Evolutionary conservation across 1,140 invertebrate species (phyloP).

Genomic region (Drosophila equinoxialis): DNA sequence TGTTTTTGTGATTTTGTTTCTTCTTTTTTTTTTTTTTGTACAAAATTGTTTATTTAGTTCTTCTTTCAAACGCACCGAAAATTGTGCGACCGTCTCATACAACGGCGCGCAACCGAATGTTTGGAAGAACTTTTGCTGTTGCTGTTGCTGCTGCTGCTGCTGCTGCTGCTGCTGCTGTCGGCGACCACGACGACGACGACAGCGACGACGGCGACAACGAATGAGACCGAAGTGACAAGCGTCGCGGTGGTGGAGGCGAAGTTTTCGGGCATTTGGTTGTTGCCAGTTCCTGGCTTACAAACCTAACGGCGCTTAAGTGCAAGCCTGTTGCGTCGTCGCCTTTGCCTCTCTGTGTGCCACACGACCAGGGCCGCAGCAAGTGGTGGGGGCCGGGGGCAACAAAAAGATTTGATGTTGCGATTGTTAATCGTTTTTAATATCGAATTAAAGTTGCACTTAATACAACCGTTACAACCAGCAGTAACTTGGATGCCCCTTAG

Average conservation of each 20-base stretch:
- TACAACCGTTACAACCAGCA: too few species aligned
- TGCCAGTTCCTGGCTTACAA: conserved; percentile 31
- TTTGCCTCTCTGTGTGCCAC: neutral
- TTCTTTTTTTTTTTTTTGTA: neutral
- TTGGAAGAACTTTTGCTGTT: conserved; percentile 65
- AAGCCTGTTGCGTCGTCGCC: conserved; percentile 62
- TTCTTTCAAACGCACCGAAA: conserved; percentile 63
- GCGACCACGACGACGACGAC: conserved; percentile 38
- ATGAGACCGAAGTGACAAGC: conserved; percentile 44
- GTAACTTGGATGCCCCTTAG: neutral
- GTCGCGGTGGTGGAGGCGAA: conserved; percentile 27
- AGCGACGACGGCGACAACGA: conserved; percentile 32
- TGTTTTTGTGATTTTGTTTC: neutral
- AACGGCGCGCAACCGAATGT: conserved; percentile 81
- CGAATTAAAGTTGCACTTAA: too few species aligned
- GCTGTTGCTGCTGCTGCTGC: conserved; percentile 21
- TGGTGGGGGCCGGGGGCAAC: neutral
- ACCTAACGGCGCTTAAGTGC: conserved; percentile 48
- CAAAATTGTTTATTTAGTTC: neutral
- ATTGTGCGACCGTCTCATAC: conserved; percentile 78
- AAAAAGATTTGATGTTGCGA: too few species aligned
- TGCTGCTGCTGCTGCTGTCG: conserved; percentile 43
- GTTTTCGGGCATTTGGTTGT: conserved; percentile 46
- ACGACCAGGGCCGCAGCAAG: neutral
- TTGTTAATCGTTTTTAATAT: too few species aligned